Base-by-base conservation (phyloP, 2,113 vertebrate genomes). In the Hippocampus mohnikei region DNA sequence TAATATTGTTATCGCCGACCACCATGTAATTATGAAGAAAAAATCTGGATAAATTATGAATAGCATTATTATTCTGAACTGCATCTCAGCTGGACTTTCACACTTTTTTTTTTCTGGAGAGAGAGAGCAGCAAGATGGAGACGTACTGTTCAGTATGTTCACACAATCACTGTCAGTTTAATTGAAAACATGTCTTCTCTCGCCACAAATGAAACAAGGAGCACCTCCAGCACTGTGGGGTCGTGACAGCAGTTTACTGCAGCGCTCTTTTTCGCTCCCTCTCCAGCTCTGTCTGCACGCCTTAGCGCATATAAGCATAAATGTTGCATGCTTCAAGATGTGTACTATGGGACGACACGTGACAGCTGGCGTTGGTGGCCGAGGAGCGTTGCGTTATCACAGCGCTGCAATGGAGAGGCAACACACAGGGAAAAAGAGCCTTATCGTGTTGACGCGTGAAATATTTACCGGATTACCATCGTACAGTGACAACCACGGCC, bases 361-460 rank as follows among this genome's bases (percentile, higher is more conserved):
- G 41, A 46, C 41, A 48, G 63, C 33, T 16, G 40, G 42, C 23
- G 41, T 16, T 23, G n/a, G 63, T 65, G 23, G 13, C 41, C 12
- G 23, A 16, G 23, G 15, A 27, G 13, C n/a, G 15, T 44, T 0
- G n/a, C 8, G 12, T 44, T 65, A 59, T 59, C 56, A 29, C 56
- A 37, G 15, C 27, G 16, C 0, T 27, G 41, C n/a, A 65, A 46
- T 5, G 42, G 42, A 25, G 63, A 16, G 42, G 41, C 42, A 9
- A 46, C 63, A 41, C 63, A 27, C 12, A 27, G 63, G 33, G 15
- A 27, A 65, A 65, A 65, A 65, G 20, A 40, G 63, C 42, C 41
- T 65, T 65, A 46, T 65, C 63, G 23, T 65, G 63, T 65, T 27
- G 63, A 65, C 13, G 63, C 8, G n/a, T 65, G 63, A 65, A 65